These are phyloP conservation scores for Hyperoplus lanceolatus DNA, from an alignment of 2,797 vertebrate species.

Conservation along the genomic window DNA sequence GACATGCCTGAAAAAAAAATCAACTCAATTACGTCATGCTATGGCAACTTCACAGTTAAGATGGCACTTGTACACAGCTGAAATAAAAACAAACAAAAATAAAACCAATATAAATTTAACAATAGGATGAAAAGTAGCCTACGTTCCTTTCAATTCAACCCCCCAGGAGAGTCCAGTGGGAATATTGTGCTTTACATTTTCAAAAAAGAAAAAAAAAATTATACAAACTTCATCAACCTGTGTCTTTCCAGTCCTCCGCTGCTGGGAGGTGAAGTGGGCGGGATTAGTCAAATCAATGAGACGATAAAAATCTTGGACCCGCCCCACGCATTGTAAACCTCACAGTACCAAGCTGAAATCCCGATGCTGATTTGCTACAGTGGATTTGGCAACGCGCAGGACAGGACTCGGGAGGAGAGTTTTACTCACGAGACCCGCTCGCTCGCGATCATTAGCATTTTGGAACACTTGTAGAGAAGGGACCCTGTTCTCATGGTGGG, in stretches of 20 bases:
- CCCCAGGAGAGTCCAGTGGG: fast-evolving
- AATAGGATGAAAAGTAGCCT: too few species aligned
- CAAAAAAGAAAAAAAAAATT: neutral
- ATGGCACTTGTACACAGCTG: too few species aligned
- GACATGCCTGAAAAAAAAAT: constrained; percentile 36
- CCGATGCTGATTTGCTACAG: constrained; percentile 5
- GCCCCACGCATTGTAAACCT: constrained; percentile 43
- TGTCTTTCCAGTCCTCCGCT: neutral
- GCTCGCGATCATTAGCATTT: neutral
- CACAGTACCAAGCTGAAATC: neutral
- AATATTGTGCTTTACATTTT: neutral
- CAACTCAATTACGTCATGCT: too few species aligned
- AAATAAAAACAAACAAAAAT: too few species aligned
- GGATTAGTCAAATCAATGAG: constrained; percentile 61
- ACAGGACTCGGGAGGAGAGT: neutral
- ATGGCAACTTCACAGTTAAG: too few species aligned
- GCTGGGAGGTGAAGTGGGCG: constrained; percentile 59
- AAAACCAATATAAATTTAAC: too few species aligned
- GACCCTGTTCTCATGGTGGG: constrained; percentile 67
- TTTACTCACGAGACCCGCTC: constrained; percentile 37
- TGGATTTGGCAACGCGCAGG: constrained; percentile 46
- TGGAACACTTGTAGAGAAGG: neutral
- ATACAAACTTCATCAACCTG: neutral
- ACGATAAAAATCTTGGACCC: constrained; percentile 16
- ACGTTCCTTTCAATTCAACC: too few species aligned